Evolutionary conservation across 2,888 invertebrate species (phyloP), one percentile per base, ranked within the genome.

Genomic region (Capitulum mitella): DNA sequence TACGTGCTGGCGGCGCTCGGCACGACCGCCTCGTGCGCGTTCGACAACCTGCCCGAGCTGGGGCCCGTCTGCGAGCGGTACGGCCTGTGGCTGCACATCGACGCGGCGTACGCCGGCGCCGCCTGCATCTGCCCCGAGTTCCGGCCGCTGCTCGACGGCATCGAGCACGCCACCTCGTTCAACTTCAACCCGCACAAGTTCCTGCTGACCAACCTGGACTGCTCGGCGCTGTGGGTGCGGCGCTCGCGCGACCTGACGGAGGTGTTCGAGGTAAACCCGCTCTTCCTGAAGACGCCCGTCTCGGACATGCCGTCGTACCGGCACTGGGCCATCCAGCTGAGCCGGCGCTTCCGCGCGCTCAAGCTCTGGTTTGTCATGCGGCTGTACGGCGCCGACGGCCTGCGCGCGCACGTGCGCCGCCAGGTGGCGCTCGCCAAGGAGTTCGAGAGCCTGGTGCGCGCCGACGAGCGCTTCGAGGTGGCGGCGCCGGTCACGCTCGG

Each of bases 241-340:
- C 80, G 81, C 32, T 79, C 80, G 3, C 26, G 90, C 82, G 89
- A 92, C 82, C 88, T 98, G 78, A 91, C 93, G 12, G 91, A 93
- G 80, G 93, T 96, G 0, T 93, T 98, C 84, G 93, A 92, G 82
- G 94, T 97, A 0, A 95, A 98, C 84, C 91, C 98, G 82, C 91
- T 94, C 79, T 98, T 95, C 85, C 88, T 97, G 79, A 90, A 46
- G 29, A 75, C 75, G 32, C 75, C 43, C n/a, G 40, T 46, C 46
- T 46, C 43, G 0, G 75, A 43, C 43, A 75, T 75, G 75, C 75
- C 75, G 3, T 46, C 43, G 14, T 75, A 75, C 74, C 81, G 97
- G 85, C 98, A 99, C 86, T 98, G 98, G 98, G 97, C 97, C 77
- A 95, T 99, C 83, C 95, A 98, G 14, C 87, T 99, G 79, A 97